Evolutionary conservation across 2,113 vertebrate genomes (phyloP).

Genomic region (Hyla sarda): DNA sequence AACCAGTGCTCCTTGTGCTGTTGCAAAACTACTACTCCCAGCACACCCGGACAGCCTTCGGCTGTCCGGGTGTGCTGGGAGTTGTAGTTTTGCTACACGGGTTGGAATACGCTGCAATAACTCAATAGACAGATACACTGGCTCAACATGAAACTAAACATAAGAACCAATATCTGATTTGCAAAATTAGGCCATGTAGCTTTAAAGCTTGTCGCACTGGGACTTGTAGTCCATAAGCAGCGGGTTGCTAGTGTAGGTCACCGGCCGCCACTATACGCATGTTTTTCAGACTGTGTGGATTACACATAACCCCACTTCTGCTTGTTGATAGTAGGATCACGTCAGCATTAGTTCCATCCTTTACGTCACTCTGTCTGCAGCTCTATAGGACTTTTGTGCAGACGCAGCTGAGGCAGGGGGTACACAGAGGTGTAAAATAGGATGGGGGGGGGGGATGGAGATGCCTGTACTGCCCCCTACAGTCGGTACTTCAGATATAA

Average conservation of each 20-base stretch:
- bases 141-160: too few species aligned
- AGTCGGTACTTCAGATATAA: too few species aligned
- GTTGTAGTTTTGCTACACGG: too few species aligned
- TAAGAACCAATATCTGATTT: too few species aligned
- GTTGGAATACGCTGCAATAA: too few species aligned
- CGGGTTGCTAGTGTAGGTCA: too few species aligned
- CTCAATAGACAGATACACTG: neutral
- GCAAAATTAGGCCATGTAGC: neutral
- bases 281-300: neutral
- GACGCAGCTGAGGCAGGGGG: constrained; percentile 10
- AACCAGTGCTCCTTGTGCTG: too few species aligned
- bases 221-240: neutral
- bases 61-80: too few species aligned
- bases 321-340: neutral
- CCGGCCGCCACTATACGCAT: neutral
- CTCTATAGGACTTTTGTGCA: constrained; percentile 6
- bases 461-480: too few species aligned
- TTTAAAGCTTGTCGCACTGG: neutral
- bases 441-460: neutral
- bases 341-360: neutral
- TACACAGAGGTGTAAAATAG: too few species aligned
- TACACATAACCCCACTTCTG: neutral
- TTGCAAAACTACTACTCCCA: too few species aligned
- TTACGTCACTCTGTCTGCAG: neutral
- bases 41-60: too few species aligned